These are phyloP conservation scores for Melanostigma gelatinosum DNA, from an alignment of 2,113 vertebrate genomes.

Conservation along the genomic window DNA sequence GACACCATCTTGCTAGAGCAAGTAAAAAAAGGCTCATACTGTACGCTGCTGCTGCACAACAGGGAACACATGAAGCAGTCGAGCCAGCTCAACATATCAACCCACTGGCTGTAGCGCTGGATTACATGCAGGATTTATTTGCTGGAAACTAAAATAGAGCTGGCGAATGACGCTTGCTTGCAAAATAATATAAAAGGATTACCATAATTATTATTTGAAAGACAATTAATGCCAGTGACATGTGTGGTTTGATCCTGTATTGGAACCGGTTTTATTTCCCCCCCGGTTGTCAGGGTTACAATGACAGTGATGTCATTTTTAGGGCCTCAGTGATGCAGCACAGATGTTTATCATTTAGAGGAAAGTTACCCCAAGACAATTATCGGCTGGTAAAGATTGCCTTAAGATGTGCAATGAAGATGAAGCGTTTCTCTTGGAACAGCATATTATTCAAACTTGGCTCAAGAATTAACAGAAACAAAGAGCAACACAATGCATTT, in stretches of 20 bases:
- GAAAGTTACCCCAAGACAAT: constrained; percentile 15
- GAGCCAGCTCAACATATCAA: constrained; percentile 34
- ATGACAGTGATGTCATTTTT: constrained; percentile 24
- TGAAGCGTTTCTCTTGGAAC: constrained; percentile 5
- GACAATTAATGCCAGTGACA: constrained; percentile 20
- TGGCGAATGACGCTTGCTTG: constrained; percentile 36
- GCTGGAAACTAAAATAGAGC: constrained; percentile 50
- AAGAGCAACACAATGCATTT: background rate
- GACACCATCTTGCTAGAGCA: constrained; percentile 28
- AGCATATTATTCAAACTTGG: constrained; percentile 6
- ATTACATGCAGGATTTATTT: constrained; percentile 33
- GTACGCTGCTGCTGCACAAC: background rate
- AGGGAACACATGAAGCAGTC: constrained; percentile 22
- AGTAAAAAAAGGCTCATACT: background rate
- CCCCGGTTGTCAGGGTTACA: constrained; percentile 8
- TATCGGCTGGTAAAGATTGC: constrained; percentile 17
- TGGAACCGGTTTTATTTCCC: constrained; percentile 25
- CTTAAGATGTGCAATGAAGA: background rate
- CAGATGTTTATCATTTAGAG: constrained; percentile 43
- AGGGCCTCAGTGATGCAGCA: constrained; percentile 14
- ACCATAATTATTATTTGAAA: constrained; percentile 24
- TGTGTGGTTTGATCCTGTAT: constrained; percentile 22
- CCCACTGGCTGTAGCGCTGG: constrained; percentile 9
- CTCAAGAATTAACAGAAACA: background rate
- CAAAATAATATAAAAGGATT: constrained; percentile 30